Evolutionary conservation across 2,113 vertebrate genomes (phyloP), one percentile per base, ranked within the genome.

Genomic region (Nothobranchius kuhntae): DNA sequence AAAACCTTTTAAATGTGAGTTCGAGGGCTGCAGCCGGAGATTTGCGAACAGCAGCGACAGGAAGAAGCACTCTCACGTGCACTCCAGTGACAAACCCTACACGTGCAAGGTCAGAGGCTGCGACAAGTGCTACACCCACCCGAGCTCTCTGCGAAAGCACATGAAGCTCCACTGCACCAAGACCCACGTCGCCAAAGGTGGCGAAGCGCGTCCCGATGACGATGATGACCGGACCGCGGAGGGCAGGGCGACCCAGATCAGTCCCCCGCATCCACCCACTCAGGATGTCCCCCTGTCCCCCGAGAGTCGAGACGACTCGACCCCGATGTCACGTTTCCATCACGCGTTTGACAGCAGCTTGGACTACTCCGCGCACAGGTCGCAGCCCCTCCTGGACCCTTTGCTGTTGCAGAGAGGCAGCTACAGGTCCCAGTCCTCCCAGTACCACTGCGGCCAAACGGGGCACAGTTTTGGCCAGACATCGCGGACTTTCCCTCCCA

Each of bases 1-100:
- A 84, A 93, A 92, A 84, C 89, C 90, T 50, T 94, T 94, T 85
- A 89, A 89, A 82, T 93, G 91, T 38, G 92, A 93, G 78, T 94
- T 92, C 77, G 71, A 92, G 44, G 90, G 91, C 82, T 93, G 89
- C 85, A 90, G 82, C 79, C 91, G 91, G 83, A 85, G 85, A 56
- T 93, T 94, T 75, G 91, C 91, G 51, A 93, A 92, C 88, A 92
- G 90, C 87, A 88, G 86, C 60, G 90, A 92, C 86, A 54, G 89
- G 71, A 90, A 92, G 89, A 93, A 86, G 69, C 93, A 90, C 40
- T 91, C 87, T 58, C 86, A 88, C 52, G 87, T 91, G 35, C 82
- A 94, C 66, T 91, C 86, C 77, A 90, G 89, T 35, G 81, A 90
- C 71, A 93, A 92, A 72, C 91, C 86, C 11, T 79, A 93, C 83